Evolutionary conservation across 1,140 invertebrate genomes (phyloP).

Genomic region (Drosophila sucinea): DNA sequence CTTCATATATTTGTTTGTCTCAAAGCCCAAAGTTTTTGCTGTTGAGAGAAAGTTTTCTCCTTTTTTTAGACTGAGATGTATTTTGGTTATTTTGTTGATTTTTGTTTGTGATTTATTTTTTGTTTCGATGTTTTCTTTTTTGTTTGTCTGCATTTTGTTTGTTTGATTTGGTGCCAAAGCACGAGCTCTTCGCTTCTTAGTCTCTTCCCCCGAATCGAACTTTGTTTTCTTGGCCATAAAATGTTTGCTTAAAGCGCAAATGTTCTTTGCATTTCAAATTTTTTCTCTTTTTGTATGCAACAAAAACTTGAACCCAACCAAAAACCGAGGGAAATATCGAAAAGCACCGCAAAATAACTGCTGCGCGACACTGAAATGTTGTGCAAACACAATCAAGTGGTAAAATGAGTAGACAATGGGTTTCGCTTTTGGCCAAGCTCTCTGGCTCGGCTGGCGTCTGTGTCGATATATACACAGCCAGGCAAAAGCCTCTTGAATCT

Average conservation of each 20-base stretch:
- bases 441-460: conserved; percentile 28
- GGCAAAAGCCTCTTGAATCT: conserved; percentile 37
- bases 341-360: conserved; percentile 22
- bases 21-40: conserved; percentile 12
- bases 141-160: conserved; percentile 29
- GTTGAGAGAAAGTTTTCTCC: conserved; percentile 51
- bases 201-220: conserved; percentile 28
- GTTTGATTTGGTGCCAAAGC: conserved; percentile 48
- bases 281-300: conserved; percentile 25
- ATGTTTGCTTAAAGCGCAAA: conserved; percentile 36
- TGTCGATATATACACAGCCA: conserved; percentile 41
- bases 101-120: conserved; percentile 16
- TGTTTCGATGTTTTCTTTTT: conserved; percentile 18
- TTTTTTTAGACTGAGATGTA: background rate
- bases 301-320: background rate
- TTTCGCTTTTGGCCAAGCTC: conserved; percentile 22
- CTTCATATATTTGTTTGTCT: conserved; percentile 27
- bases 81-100: conserved; percentile 8
- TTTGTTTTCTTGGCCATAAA: conserved; percentile 42
- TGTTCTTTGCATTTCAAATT: conserved; percentile 61
- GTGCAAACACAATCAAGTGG: conserved; percentile 71
- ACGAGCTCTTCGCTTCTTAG: background rate
- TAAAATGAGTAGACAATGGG: conserved; percentile 72
- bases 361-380: conserved; percentile 45
- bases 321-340: conserved; percentile 10